Evolutionary conservation across 2,113 vertebrate species (phyloP), one percentile per base, ranked within the genome.

Genomic region (Atractosteus spatula): DNA sequence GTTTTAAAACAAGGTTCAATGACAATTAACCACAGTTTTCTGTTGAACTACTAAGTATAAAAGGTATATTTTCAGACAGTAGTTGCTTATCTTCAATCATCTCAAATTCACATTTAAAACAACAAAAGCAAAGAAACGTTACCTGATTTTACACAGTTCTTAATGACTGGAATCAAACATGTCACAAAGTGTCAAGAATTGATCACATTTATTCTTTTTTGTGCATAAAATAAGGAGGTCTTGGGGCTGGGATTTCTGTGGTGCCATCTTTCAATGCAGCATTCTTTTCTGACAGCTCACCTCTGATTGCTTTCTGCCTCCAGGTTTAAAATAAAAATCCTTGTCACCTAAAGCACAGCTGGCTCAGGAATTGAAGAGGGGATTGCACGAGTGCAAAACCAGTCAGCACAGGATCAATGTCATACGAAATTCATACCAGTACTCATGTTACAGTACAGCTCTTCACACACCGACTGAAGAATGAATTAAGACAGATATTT

Each of bases 211-310:
- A n/a, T 17, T 44, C 47, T 17, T 57, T 45, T 71, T 47, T 63
- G 17, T 61, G 69, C 74, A 71, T 72, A 29, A 55, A 62, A 67
- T 16, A 29, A 75, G 41, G 41, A 10, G 7, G 43, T 41, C 73
- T 68, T 66, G 12, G 65, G 45, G 41, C 41, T 71, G 41, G 62
- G 67, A 67, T 72, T 82, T 84, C 79, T 74, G 69, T 66, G 59
- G 73, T 75, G 68, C 76, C 64, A 81, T 86, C 59, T 81, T 80
- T 88, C 77, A 91, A 71, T 74, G 71, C 66, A 83, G 77, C 88
- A 93, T 94, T 93, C 90, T 76, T 88, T 74, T 81, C 81, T 90
- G 91, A 90, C 90, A 93, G 82, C 72, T 78, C 78, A 82, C 82
- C 80, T 81, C 64, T 83, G 84, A 89, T 85, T 83, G 82, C 78